Evolutionary conservation across 2,797 vertebrate species (phyloP).

Genomic region (Simalia tracyae): DNA sequence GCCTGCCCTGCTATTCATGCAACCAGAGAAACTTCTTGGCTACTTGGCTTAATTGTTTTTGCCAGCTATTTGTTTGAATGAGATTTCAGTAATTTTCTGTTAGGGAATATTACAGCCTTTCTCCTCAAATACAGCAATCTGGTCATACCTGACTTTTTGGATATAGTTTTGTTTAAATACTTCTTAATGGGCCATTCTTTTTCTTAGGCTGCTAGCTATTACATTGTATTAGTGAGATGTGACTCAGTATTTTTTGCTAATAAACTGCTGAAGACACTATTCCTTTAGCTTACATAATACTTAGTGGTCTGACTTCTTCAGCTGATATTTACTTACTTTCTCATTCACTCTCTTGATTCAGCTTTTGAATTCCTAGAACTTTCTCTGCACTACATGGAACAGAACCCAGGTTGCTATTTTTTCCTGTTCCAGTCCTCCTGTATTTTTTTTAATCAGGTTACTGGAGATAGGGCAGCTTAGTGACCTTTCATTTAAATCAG

Average conservation of each 20-base stretch:
- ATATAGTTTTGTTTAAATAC: not conserved
- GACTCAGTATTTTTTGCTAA: constrained; percentile 46
- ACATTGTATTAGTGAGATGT: constrained; percentile 15
- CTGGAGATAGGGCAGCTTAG: not conserved
- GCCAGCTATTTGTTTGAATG: constrained; percentile 42
- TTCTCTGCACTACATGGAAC: not conserved
- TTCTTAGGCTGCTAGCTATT: constrained; percentile 39
- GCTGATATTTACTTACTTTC: fast-evolving
- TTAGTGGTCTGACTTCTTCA: not conserved
- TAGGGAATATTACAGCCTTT: not conserved
- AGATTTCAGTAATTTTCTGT: constrained; percentile 35
- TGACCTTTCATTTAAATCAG: not conserved
- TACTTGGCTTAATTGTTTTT: constrained; percentile 17
- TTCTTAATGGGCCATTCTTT: constrained; percentile 11
- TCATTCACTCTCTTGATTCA: not conserved
- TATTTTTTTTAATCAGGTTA: not conserved
- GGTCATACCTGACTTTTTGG: constrained; percentile 29
- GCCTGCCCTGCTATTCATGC: constrained; percentile 32
- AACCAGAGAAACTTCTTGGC: constrained; percentile 13
- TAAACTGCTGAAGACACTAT: constrained; percentile 42
- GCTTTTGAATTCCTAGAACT: constrained; percentile 13
- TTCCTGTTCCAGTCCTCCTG: not conserved
- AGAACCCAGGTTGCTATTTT: not conserved
- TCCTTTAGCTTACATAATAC: constrained; percentile 16
- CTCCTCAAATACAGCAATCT: not conserved